These are phyloP conservation scores for Keiferia lycopersicella DNA, from an alignment of 2,888 invertebrate genomes.

Conservation along the genomic window DNA sequence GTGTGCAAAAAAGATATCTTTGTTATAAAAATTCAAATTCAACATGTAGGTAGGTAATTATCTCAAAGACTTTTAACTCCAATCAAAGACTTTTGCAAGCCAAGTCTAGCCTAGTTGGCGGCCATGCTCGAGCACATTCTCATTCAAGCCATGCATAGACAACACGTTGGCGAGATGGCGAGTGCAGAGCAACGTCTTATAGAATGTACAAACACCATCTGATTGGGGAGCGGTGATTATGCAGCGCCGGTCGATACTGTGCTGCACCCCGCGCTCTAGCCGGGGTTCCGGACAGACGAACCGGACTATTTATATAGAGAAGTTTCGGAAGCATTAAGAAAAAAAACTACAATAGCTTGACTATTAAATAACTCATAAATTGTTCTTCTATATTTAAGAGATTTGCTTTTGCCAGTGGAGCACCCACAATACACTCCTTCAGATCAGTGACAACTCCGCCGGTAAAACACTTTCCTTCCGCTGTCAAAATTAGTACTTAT, in stretches of 20 bases:
- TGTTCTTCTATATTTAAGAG: too few species aligned
- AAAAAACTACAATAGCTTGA: background rate
- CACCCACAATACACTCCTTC: background rate
- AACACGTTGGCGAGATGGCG: background rate
- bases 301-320: background rate
- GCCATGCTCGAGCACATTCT: background rate
- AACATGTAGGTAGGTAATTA: background rate
- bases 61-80: too few species aligned
- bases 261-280: conserved; percentile 35
- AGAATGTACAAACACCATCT: conserved; percentile 16
- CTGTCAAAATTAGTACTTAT: too few species aligned
- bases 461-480: too few species aligned
- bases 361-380: background rate
- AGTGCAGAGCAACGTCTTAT: background rate
- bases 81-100: too few species aligned
- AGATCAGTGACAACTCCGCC: too few species aligned
- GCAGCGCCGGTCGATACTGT: conserved; percentile 44
- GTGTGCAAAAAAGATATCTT: too few species aligned
- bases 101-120: background rate
- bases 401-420: too few species aligned
- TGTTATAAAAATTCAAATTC: background rate
- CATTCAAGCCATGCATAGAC: conserved; percentile 1
- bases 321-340: too few species aligned
- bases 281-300: background rate
- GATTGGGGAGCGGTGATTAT: conserved; percentile 2